phyloP scores from a whole-genome alignment of 1,140 invertebrate species.

The Drosophila seguyi region DNA sequence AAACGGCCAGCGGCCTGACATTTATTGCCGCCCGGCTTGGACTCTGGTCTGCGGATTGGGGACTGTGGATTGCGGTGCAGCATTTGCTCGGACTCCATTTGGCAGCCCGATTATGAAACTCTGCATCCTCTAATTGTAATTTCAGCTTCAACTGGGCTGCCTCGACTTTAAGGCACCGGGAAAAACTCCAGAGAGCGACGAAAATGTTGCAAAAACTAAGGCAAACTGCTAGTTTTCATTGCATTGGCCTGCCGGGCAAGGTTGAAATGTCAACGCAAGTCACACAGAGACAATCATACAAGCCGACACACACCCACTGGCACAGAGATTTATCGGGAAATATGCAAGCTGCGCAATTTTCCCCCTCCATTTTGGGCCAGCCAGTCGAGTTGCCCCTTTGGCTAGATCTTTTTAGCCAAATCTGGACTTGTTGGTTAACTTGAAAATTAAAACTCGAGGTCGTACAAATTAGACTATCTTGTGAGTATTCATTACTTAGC shows the following conservation, averaged over 20 bases:
- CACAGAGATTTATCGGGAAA: conserved; percentile 43
- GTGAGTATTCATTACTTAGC: not conserved
- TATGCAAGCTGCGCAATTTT: conserved; percentile 30
- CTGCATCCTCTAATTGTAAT: conserved; percentile 28
- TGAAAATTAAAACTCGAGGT: too few species aligned
- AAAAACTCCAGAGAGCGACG: too few species aligned
- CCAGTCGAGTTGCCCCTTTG: conserved; percentile 1
- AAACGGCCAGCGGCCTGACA: conserved; percentile 46
- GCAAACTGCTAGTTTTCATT: conserved; percentile 51
- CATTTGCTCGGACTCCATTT: conserved; percentile 13
- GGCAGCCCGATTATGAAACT: conserved; percentile 26
- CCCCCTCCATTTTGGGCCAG: not conserved
- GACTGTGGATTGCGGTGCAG: not conserved
- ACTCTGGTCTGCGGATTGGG: conserved; percentile 2
- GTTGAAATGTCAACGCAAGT: conserved; percentile 61
- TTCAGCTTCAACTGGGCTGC: conserved; percentile 11
- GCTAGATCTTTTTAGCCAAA: not conserved
- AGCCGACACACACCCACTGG: conserved; percentile 7
- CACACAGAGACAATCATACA: conserved; percentile 44
- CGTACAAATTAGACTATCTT: too few species aligned
- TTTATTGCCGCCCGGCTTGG: conserved; percentile 34
- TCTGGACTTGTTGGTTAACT: not conserved
- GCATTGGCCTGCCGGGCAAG: conserved; percentile 44
- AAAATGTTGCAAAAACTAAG: conserved; percentile 20
- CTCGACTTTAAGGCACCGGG: conserved; percentile 19